Base-by-base conservation (phyloP, 2,797 vertebrate genomes). In the Oryzias dopingdopingensis region DNA sequence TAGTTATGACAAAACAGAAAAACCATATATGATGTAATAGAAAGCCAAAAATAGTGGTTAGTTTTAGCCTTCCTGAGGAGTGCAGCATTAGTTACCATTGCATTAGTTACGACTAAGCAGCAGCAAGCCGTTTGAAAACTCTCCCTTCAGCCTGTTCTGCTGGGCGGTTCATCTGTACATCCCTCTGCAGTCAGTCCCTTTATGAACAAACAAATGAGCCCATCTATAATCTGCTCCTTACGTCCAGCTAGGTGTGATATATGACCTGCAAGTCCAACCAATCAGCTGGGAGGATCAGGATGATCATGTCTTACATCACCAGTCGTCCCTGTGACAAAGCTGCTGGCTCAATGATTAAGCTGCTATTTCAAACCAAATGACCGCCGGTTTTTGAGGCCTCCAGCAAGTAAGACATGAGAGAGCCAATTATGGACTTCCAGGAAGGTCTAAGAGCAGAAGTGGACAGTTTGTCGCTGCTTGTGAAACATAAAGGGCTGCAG, bases 341-440 rank as follows among this genome's bases (percentile, higher is more conserved):
- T 23, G 52, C 1, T 4, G 64, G 65, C 62, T 78, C 65, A 65
- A 75, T 70, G 86, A 87, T 87, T 85, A 89, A 62, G 75, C 43
- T 59, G 72, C 82, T 89, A 88, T 87, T 88, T 80, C 70, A 65
- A 72, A 82, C 59, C 41, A 52, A 72, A 53, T 55, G 59, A 52
- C 41, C 42, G 44, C 23, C 44, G 15, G 52, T 57, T 52, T 57
- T 60, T 62, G 59, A 32, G 69, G 72, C 75, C 75, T 76, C 79
- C 63, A 72, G 52, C 49, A 71, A 71, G 67, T 77, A 67, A 70
- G 48, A 55, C 62, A 65, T 51, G 49, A 57, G 14, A 49, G 63
- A 77, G 69, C 65, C 71, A 74, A 81, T 80, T 77, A 81, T 55
- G 47, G 26, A 59, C 56, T 55, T 67, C 74, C 65, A 50, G 40